Evolutionary conservation across 2,888 invertebrate genomes (phyloP), one percentile per base, ranked within the genome.

Genomic region (Diogma glabrata): DNA sequence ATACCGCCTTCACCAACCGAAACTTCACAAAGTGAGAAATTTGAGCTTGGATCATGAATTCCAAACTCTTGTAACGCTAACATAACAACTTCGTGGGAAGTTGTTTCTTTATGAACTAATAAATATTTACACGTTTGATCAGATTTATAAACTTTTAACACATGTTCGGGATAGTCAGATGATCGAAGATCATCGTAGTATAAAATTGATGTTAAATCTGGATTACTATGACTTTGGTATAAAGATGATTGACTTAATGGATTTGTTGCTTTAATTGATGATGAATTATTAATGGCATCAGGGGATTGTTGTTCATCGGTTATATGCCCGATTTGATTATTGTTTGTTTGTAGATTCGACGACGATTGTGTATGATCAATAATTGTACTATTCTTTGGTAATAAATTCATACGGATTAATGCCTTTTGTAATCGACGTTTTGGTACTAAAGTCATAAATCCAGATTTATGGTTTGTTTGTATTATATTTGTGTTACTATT

Each of bases 81-180:
- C 92, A 97, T 96, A 2, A 97, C 96, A 51, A 99, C 95, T 69
- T 87, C 87, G 63, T 87, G 83, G 7, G 87, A 86, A 30, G 87
- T 87, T 22, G 87, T 87, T 66, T 87, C 93, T 74, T 95, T 95
- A 68, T 95, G 92, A 53, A 99, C 90, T 56, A 94, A 78, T 57
- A 99, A 79, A 73, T 94, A 97, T 73, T 97, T 96, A 78, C 90
- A 97, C 36, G 92, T 91, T 74, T 97, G 97, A 72, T 99, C 97
- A 23, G 92, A 85, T 73, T 87, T 89, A 72, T 84, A 97, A 50
- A 90, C 88, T 75, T 97, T 97, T 46, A 99, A 76, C 26, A 97
- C 97, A 72, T 97, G 95, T 68, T 97, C 96, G 3, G 96, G 95
- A 68, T 86, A 90, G 68, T 92, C 91, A 12, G 84, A 77, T 50